A percentile compares a stretch with the other conserved stretches of the same genome.
phyloP scores from a whole-genome alignment of 2,113 vertebrate genomes.

The Crotalus tigris region DNA sequence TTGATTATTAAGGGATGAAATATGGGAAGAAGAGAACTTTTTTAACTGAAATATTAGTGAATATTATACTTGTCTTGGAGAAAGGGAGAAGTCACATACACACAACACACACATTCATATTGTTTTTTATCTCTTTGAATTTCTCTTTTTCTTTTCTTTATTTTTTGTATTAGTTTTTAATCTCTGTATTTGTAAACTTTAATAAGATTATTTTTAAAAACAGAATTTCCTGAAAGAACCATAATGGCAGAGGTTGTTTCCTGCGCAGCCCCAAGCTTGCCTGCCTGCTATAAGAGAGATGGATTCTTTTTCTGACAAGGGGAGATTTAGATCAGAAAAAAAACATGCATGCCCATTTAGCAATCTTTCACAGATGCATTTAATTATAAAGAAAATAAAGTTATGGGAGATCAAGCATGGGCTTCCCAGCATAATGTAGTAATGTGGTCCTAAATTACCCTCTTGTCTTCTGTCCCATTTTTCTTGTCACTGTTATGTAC shows the following conservation, averaged over 20 bases:
- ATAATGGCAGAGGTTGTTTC: not conserved
- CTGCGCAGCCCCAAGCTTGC: not conserved
- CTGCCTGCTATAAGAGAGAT: not conserved
- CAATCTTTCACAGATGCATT: not conserved
- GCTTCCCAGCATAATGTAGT: not conserved
- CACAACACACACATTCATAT: not conserved
- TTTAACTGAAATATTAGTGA: too few relatives aligned
- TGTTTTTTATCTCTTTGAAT: not conserved
- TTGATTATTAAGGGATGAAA: not conserved
- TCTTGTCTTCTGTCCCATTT: not conserved
- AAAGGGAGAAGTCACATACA: too few relatives aligned
- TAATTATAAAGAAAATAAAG: not conserved
- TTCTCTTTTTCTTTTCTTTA: not conserved
- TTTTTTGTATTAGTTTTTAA: not conserved
- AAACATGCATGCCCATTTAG: not conserved
- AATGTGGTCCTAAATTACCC: not conserved
- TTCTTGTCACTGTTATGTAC: not conserved
- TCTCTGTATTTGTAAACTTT: not conserved
- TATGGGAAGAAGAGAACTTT: too few relatives aligned
- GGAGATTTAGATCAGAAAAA: not conserved
- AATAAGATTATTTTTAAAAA: not conserved
- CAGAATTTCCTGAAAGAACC: not conserved
- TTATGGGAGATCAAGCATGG: not conserved
- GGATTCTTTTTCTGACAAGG: not conserved
- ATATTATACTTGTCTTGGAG: not conserved